Evolutionary conservation across 2,113 vertebrate genomes (phyloP), one percentile per base, ranked within the genome.

Genomic region (Eudorcas thomsonii): DNA sequence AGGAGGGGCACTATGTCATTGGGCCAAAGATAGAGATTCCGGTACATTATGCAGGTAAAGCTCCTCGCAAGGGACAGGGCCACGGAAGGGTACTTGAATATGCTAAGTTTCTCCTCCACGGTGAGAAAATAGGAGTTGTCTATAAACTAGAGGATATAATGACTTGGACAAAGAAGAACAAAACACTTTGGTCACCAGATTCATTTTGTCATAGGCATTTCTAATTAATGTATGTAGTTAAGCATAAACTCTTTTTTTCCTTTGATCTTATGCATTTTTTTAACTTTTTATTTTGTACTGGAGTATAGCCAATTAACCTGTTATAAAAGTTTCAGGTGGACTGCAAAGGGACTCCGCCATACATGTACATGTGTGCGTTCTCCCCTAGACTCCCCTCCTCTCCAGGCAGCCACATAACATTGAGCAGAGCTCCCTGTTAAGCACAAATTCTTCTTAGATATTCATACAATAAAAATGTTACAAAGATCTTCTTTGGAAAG

Each of bases 1-100:
- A 99, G 98, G 99, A 99, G 97, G 99, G 99, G 88, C 99, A 99
- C 98, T 99, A 99, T 64, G 99, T 99, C 98, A 99, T 99, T 82
- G 99, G 99, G 96, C 99, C 99, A 91, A 99, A 99, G 99, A 99
- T 99, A 98, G 99, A 99, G 99, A 99, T 99, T 98, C 99, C 99
- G 4, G 99, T 99, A 43, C 99, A 99, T 99, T 99, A 99, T 98
- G 99, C 99, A 99, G 99, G 99, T 99, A 99, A 99, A 98, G 87
- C 36, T 95, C 36, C 7, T 74, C 78, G 97, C 80, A 11, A 45
- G 25, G 28, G 26, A 50, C 90, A 86, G 95, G 95, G 59, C 59
- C 77, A 57, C 55, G 12, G 94, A 90, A 90, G 6, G 94, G 36
- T 30, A 62, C 71, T 54, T 92, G 19, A 30, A 95, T 90, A 28